Base-by-base conservation (phyloP, 2,797 vertebrate species). In the Rhinichthys osculus region DNA sequence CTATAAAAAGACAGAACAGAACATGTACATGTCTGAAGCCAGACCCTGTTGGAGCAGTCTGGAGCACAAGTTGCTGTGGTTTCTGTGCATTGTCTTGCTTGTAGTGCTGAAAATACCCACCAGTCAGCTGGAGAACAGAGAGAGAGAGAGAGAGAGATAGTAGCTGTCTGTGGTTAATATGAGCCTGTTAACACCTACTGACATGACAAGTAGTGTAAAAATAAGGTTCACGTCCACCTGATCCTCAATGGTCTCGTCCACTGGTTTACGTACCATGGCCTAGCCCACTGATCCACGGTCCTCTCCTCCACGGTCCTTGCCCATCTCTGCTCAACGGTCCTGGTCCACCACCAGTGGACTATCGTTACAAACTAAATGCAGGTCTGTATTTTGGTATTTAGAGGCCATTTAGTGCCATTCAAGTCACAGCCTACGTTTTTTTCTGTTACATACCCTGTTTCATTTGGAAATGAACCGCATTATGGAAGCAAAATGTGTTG, bases 21-120 rank as follows among this genome's bases (percentile, higher is more conserved):
- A 47, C 27, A 72, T 0, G 0, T 47, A 23, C 14, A 27, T 17
- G n/a, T 30, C 38, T 38, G 38, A 38, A 38, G n/a, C 2, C 11
- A 38, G n/a, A 30, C 13, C n/a, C 27, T 16, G 30, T 66, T 66
- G 14, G 27, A 64, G 54, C 54, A 82, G 14, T 69, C 21, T 64
- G 52, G 30, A 66, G 71, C 69, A 1, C 27, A 52, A 59, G 78
- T 67, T 86, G 57, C 69, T 80, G 50, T 70, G 79, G 44, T 76
- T 71, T 57, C 69, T 78, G 71, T 84, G 42, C 40, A 76, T 86
- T 83, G 69, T 82, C 30, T 33, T 72, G 14, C 23, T 21, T 78
- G 72, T 30, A 79, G 83, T 38, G 27, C 52, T 80, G 66, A 87
- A 86, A 85, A 87, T 87, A 74, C 8, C 38, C 47, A 40, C 13